Evolutionary conservation across 2,797 vertebrate species (phyloP), one percentile per base, ranked within the genome.

Genomic region (Sebastes diaconus): DNA sequence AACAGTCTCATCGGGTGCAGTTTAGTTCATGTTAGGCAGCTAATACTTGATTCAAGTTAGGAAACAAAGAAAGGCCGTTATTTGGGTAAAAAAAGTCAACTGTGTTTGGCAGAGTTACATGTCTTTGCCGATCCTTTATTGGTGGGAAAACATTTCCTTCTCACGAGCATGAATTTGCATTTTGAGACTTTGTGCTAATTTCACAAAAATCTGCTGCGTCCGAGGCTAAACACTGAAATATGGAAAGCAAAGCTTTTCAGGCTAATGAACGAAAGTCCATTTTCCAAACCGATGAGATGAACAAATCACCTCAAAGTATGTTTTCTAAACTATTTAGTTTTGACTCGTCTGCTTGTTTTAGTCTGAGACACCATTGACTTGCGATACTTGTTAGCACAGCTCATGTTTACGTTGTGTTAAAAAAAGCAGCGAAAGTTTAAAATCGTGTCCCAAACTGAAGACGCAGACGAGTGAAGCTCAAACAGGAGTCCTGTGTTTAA

Each of bases 1-100:
- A 0, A 46, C 42, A 1, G 42, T 1, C 42, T 18, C 14, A 46
- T 8, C 42, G 14, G 42, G 42, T 46, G 42, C 42, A 46, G 42
- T 74, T 76, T 18, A 63, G 46, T 50, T 86, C 39, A 82, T 34
- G 34, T 63, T 16, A 57, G 77, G 83, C 81, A 89, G 90, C 88
- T 92, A 73, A 57, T 60, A 57, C 65, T 59, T 55, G 14, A 36
- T 70, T 70, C 52, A 73, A 58, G 54, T 57, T 4, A 30, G 42
- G 6, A 42, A 50, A 34, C 20, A 24, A 24, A 72, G 50, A 22
- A 25, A n/a, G 20, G 12, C 2, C 8, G 32, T 68, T 18, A n/a
- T 59, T 13, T 32, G 6, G 22, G 42, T 27, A 25, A 14, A 50
- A 1, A 68, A 63, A 27, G 9, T 69, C 1, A 59, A 52, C 18